phyloP scores from a whole-genome alignment of 2,113 vertebrate species.

The Clupea harengus region DNA sequence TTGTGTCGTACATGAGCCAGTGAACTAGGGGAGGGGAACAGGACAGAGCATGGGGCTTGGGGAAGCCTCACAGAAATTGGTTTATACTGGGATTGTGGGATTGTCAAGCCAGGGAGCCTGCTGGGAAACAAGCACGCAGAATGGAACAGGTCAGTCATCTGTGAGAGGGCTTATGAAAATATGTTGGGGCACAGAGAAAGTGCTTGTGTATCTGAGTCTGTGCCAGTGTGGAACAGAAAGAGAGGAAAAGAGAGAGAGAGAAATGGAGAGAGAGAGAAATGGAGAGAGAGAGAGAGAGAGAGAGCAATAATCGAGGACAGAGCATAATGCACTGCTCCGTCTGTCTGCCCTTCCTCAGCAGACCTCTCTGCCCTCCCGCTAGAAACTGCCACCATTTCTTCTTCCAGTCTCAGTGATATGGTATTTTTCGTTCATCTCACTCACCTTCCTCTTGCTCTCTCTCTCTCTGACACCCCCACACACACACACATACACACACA shows the following conservation, averaged over 20 bases:
- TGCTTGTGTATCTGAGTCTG: neutral
- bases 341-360: neutral
- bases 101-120: neutral
- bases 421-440: neutral
- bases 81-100: neutral
- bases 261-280: neutral
- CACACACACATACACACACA: neutral
- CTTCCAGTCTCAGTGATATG: neutral
- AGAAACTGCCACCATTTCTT: neutral
- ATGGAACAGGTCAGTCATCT: conserved; percentile 3
- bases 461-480: neutral
- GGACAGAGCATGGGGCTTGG: neutral
- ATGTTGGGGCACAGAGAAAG: neutral
- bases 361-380: neutral
- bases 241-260: neutral
- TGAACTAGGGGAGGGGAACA: neutral
- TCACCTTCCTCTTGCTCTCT: neutral
- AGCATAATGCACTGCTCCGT: neutral
- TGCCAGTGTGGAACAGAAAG: neutral
- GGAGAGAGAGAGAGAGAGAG: neutral
- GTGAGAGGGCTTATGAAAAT: neutral
- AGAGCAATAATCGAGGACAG: neutral
- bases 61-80: neutral
- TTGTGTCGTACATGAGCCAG: neutral
- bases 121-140: neutral